Conservation (phyloP, 1,140 invertebrate species). For the Ceratina australensis region DNA sequence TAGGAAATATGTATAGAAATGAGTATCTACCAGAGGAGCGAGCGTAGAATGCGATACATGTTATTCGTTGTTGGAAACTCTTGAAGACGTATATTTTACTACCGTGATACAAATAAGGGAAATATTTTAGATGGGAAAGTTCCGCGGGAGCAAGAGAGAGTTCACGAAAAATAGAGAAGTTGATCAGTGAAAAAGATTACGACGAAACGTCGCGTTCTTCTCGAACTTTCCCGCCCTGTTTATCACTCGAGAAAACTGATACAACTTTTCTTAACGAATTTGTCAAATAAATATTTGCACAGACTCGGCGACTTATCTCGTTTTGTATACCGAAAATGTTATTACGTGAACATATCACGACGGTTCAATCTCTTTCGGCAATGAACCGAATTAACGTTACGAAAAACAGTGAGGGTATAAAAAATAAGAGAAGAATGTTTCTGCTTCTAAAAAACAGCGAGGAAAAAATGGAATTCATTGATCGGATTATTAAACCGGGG, state of each 20-base stretch:
- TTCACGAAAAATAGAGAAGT: slow-evolving; percentile 15
- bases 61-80: neutral
- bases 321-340: neutral
- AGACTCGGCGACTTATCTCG: no score
- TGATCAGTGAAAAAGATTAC: slow-evolving; percentile 7
- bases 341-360: no score
- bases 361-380: no score
- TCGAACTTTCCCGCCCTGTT: neutral
- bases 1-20: neutral
- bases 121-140: neutral
- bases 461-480: neutral
- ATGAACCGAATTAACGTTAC: no score
- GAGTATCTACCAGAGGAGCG: neutral
- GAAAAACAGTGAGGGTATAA: neutral
- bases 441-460: neutral
- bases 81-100: neutral
- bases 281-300: neutral
- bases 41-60: neutral
- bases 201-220: neutral
- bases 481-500: slow-evolving; percentile 1
- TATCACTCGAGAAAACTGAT: neutral
- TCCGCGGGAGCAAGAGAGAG: neutral
- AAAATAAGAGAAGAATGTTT: neutral
- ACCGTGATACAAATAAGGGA: neutral
- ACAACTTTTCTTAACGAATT: neutral